Evolutionary conservation across 2,113 vertebrate genomes (phyloP), one percentile per base, ranked within the genome.

Genomic region (Lutjanus erythropterus): DNA sequence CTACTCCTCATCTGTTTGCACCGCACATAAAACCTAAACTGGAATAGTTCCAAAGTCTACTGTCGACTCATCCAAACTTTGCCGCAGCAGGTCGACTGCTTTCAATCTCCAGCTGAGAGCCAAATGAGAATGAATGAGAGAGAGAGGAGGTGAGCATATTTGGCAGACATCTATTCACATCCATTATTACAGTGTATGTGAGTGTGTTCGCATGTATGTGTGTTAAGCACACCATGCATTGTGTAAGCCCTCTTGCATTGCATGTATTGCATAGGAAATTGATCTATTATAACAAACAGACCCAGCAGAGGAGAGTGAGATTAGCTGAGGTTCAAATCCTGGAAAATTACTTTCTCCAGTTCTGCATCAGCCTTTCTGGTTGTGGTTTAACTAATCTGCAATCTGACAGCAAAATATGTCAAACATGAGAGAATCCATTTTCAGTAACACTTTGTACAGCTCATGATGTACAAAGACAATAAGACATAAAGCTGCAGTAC

Each of bases 61-160:
- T 44, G 23, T 72, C 62, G 10, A 42, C 35, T 71, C 39, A 70
- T 76, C 35, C 27, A 78, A 64, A 78, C 53, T 47, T 31, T 67
- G 41, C 42, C 52, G 53, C 41, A 52, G 41, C 33, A 73, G 9
- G 33, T 61, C 23, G 16, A 41, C 41, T 71, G 50, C 44, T 68
- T 78, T 68, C 8, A n/a, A 59, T 84, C 42, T 62, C 12, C 42
- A 39, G 31, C 37, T 49, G 9, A 31, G 55, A 70, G 74, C 80
- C 78, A 67, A 66, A 52, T 25, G 25, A 62, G 33, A 61, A 55
- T 53, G 14, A 67, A 78, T 67, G 58, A 35, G 53, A 47, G n/a
- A 42, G 55, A 42, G 44, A 58, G 21, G 59, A 49, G 11, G 53
- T 62, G 56, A 70, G 49, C 41, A 11, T 42, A 27, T 74, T 76